Percentiles rank a stretch among this genome's conserved stretches.
These are phyloP conservation scores for Sorex araneus DNA, from an alignment of 2,113 vertebrate genomes.

Conservation along the genomic window DNA sequence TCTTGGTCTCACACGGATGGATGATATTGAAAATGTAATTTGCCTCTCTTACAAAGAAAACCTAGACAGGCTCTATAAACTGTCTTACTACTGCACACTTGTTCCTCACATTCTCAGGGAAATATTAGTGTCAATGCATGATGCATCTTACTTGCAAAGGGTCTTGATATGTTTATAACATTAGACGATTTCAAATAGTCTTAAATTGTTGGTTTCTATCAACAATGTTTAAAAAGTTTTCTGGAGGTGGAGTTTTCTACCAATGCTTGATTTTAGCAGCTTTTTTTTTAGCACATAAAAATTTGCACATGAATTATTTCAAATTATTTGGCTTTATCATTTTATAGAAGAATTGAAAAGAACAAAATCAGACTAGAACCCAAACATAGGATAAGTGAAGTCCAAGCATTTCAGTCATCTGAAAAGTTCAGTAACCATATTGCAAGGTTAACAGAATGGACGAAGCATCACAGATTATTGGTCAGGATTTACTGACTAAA, in stretches of 20 bases:
- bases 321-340: not conserved
- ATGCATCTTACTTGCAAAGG: not conserved
- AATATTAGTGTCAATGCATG: not conserved
- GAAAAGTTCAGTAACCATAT: not conserved
- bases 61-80: not conserved
- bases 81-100: not conserved
- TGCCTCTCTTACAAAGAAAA: conserved; percentile 17
- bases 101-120: not conserved
- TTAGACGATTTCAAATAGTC: not conserved
- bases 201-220: not conserved
- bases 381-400: not conserved
- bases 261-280: conserved; percentile 31
- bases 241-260: conserved; percentile 15
- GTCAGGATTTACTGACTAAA: not conserved
- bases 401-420: not conserved
- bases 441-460: not conserved
- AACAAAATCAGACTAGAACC: not conserved
- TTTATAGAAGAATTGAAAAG: not conserved
- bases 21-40: not conserved
- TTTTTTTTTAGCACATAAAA: conserved; percentile 43
- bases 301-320: too few relatives aligned
- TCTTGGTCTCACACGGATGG: not conserved
- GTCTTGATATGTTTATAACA: conserved; percentile 32
- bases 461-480: not conserved
- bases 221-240: not conserved